Evolutionary conservation across 2,888 invertebrate genomes (phyloP), one percentile per base, ranked within the genome.

Genomic region (Zelleria hepariella): DNA sequence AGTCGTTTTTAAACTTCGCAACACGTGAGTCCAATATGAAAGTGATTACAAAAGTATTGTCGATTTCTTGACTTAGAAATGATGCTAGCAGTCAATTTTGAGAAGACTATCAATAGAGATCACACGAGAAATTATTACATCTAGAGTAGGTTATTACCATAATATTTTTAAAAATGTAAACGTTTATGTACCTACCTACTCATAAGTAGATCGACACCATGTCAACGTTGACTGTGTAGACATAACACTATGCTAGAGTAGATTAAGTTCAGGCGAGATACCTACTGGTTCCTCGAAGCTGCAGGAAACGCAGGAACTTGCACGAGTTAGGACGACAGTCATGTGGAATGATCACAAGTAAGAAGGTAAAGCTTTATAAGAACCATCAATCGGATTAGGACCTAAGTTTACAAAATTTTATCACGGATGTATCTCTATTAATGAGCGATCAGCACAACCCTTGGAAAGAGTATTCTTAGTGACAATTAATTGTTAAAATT

Each of bases 361-460:
- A n/a, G n/a, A n/a, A n/a, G n/a, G n/a, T n/a, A n/a, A n/a, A n/a
- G n/a, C n/a, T n/a, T n/a, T n/a, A n/a, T n/a, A n/a, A n/a, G n/a
- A n/a, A n/a, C n/a, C n/a, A n/a, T n/a, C n/a, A n/a, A n/a, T n/a
- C n/a, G n/a, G n/a, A n/a, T n/a, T n/a, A n/a, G n/a, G n/a, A n/a
- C n/a, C n/a, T n/a, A n/a, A n/a, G n/a, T 51, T 51, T 23, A 51
- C 23, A 55, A 60, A 58, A 54, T 27, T 56, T 55, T 59, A 61
- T 56, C 66, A 69, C 63, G 64, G 65, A 66, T 59, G 64, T 63
- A 64, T 58, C 47, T 20, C 68, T 74, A 74, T 74, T 71, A 72
- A 70, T 81, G 80, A 80, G 78, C 78, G 77, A 77, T 74, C 75
- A 70, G 72, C 78, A 80, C 81, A 81, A 82, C 78, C 80, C 67